Evolutionary conservation across 2,797 vertebrate genomes (phyloP).

Genomic region (Trichosurus vulpecula): DNA sequence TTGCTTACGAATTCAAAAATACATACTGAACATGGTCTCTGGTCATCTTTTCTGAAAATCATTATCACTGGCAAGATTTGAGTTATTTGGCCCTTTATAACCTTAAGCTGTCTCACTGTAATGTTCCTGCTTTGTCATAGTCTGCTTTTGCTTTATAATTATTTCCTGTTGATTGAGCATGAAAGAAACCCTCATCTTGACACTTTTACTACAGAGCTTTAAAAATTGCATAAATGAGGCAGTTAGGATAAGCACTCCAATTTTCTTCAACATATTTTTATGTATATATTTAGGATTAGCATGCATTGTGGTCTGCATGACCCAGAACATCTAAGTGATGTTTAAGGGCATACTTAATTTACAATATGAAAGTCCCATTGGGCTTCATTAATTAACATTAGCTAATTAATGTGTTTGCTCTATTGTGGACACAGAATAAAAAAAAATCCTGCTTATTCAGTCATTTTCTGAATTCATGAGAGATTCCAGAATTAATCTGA

Average conservation of each 20-base stretch:
- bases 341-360: not conserved
- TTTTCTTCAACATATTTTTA: not conserved
- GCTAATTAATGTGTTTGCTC: not conserved
- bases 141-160: not conserved
- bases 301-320: not conserved
- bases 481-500: not conserved
- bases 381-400: not conserved
- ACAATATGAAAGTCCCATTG: not conserved
- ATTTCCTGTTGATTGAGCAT: slow-evolving; percentile 19
- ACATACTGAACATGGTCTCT: not conserved
- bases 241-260: not conserved
- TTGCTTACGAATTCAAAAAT: slow-evolving; percentile 24
- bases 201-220: not conserved
- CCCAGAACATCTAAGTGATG: slow-evolving; percentile 19
- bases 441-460: not conserved
- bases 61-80: not conserved
- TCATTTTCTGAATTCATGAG: slow-evolving; percentile 24
- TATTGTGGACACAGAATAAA: not conserved
- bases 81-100: not conserved
- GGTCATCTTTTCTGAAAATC: not conserved
- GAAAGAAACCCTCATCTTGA: not conserved
- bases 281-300: not conserved
- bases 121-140: not conserved
- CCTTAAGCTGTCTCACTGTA: not conserved
- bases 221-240: not conserved